Evolutionary conservation across 1,140 invertebrate genomes (phyloP), one percentile per base, ranked within the genome.

Genomic region (Cardiocondyla obscurior): DNA sequence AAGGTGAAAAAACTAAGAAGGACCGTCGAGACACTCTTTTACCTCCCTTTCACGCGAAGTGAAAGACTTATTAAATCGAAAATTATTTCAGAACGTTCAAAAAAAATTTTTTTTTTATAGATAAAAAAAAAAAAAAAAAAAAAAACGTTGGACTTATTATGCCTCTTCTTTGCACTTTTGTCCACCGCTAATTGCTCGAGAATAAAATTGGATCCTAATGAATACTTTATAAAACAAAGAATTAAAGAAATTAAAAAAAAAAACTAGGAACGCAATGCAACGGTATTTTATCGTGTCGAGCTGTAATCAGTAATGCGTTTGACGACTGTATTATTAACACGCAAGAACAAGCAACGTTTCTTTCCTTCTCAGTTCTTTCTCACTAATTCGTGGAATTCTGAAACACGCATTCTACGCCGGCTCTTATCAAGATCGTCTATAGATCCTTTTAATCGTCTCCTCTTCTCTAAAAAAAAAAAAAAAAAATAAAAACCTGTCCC

Each of bases 401-500:
- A 79, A 79, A 67, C 62, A 42, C 12, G 46, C 49, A 39, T 69
- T 67, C 22, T 55, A 67, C 22, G n/a, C n/a, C n/a, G 22, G 28
- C 8, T 19, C 44, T 79, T 53, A 53, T 79, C 62, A 69, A 69
- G 46, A 53, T 79, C 44, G 19, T 1, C 33, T 12, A 69, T 53
- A 69, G 33, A 79, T 67, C 25, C 46, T 39, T 69, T 69, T 53
- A 67, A 67, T 53, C 46, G 44, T 0, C 3, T 0, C 3, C 30
- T 53, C 33, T 33, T 19, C 49, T 67, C 46, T 53, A 16, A 33
- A 73, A n/a, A n/a, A n/a, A n/a, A n/a, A n/a, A n/a, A n/a, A n/a
- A n/a, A n/a, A n/a, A n/a, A n/a, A n/a, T n/a, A n/a, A n/a, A 65
- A 86, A 85, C 76, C 46, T 62, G 76, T 67, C 69, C 25, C 8